Evolutionary conservation across 2,888 invertebrate genomes (phyloP), one percentile per base, ranked within the genome.

Genomic region (Eilema griseolum): DNA sequence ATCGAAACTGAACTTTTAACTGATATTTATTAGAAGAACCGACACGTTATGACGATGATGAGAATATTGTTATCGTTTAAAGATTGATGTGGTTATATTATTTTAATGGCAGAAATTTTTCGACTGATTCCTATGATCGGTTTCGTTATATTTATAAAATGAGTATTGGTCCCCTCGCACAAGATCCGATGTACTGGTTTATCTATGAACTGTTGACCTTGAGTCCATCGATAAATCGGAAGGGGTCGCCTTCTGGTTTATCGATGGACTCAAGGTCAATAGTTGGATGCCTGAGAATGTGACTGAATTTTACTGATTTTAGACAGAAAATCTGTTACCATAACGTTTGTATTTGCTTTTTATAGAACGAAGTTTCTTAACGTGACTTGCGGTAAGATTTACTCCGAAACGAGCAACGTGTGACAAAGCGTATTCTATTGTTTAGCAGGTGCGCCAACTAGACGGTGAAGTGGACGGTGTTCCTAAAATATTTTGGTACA

Each of bases 81-180:
- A 46, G 20, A 16, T 46, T 52, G 52, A 4, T 7, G 20, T 52
- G 8, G 52, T 52, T n/a, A n/a, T 52, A 52, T n/a, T 52, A 52
- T 52, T 7, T 52, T 5, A 52, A n/a, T 52, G 52, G 52, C 2
- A 52, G 52, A n/a, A 41, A n/a, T 52, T 20, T 20, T 46, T 46
- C 46, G 5, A 46, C 20, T 7, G 20, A 52, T 52, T n/a, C 8
- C 20, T 52, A 52, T n/a, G n/a, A 63, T 69, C 33, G 16, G 57
- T 28, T 59, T 52, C n/a, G 23, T 14, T 69, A 60, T 83, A 76
- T 79, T 83, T 77, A 83, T 83, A 81, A 72, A 75, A 60, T 57
- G 67, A 62, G 64, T 37, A n/a, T n/a, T 52, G 63, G 71, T 76
- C 82, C 79, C 81, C 82, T 82, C 75, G 65, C 11, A 61, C 41